phyloP scores from a whole-genome alignment of 2,888 invertebrate species.

The Sphaerophoria taeniata region DNA sequence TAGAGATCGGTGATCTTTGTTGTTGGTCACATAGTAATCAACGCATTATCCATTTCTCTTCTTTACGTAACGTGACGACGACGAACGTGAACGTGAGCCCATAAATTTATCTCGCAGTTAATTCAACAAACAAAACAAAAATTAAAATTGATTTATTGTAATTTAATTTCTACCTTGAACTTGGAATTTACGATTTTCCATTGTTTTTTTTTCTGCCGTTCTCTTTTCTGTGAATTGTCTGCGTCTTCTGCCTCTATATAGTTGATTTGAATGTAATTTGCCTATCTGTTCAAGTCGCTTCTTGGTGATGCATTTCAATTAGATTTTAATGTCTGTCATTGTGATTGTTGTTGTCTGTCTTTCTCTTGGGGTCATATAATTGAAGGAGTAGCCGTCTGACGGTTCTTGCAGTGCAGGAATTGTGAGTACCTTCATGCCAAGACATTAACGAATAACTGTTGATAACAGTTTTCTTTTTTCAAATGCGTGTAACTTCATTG shows the following conservation, averaged over 20 bases:
- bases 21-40: constrained; percentile 6
- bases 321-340: constrained; percentile 34
- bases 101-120: constrained; percentile 25
- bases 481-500: constrained; percentile 26
- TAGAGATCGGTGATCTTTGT: constrained; percentile 1
- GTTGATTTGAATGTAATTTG: constrained; percentile 18
- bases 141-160: constrained; percentile 47
- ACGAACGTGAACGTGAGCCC: constrained; percentile 17
- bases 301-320: constrained; percentile 37
- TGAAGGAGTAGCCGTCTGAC: neutral
- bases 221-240: constrained; percentile 26
- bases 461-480: constrained; percentile 21
- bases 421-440: constrained; percentile 41
- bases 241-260: constrained; percentile 3
- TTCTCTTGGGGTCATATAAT: constrained; percentile 44
- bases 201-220: neutral
- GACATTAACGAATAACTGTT: constrained; percentile 18
- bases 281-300: constrained; percentile 8
- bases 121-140: constrained; percentile 14
- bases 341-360: neutral
- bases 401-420: neutral
- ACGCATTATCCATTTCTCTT: constrained; percentile 10
- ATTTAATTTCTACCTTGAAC: constrained; percentile 61
- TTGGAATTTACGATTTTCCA: constrained; percentile 34
- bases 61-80: neutral